phyloP scores from a whole-genome alignment of 1,140 invertebrate species.

The Brachionus plicatilis region DNA sequence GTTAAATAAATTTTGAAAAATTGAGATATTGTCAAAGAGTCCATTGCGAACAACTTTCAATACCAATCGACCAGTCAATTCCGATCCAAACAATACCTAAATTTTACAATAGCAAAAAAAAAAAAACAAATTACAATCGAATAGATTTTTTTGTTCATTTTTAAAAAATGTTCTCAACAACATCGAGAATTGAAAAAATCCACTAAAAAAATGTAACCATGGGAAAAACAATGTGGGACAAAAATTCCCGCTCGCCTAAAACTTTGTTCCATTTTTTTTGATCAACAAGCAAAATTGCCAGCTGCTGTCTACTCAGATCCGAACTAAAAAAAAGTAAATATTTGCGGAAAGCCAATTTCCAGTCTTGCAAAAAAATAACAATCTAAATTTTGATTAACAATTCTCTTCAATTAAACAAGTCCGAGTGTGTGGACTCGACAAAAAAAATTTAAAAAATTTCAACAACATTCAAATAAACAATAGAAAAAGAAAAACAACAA shows the following conservation, averaged over 20 bases:
- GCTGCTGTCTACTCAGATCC: background rate
- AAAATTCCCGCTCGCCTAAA: background rate
- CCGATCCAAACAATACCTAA: background rate
- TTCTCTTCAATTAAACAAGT: background rate
- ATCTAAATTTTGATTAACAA: background rate
- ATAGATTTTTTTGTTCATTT: background rate
- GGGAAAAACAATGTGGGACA: background rate
- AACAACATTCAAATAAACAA: background rate
- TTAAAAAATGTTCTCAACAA: background rate
- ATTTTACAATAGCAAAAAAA: background rate
- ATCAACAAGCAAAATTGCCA: background rate
- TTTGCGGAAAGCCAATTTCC: background rate
- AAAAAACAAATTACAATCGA: background rate
- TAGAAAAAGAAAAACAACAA: constrained; percentile 5
- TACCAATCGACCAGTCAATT: background rate
- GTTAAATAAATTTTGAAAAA: background rate
- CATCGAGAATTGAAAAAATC: background rate
- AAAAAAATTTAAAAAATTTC: background rate
- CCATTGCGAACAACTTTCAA: background rate
- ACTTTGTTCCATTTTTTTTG: background rate
- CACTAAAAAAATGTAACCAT: background rate
- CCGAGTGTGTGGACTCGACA: background rate
- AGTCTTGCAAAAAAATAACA: background rate
- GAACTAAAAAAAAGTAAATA: no score
- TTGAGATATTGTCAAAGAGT: background rate